Evolutionary conservation across 1,140 invertebrate genomes (phyloP).

Genomic region (Zaprionus capensis): DNA sequence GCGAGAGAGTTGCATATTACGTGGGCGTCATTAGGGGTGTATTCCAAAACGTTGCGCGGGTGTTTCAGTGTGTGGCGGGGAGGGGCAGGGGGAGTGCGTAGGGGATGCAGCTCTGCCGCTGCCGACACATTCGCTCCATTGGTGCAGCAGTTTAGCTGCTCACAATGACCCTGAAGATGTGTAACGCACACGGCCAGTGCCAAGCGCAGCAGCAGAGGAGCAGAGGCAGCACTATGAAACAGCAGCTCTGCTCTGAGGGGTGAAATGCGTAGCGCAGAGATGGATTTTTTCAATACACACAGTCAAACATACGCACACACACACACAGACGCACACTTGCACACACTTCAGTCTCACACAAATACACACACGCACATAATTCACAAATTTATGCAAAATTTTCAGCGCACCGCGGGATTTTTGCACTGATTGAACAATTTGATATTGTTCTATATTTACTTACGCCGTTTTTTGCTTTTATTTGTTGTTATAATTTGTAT

Average conservation of each 20-base stretch:
- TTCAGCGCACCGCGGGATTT: constrained; percentile 38
- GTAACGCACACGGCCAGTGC: constrained; percentile 38
- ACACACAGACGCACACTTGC: constrained; percentile 43
- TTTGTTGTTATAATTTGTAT: constrained; percentile 54
- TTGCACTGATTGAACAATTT: constrained; percentile 26
- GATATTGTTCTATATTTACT: constrained; percentile 41
- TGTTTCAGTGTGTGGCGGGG: background rate
- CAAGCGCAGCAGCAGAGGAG: constrained; percentile 35
- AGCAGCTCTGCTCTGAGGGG: constrained; percentile 61
- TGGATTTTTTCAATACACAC: constrained; percentile 78
- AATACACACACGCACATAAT: constrained; percentile 48
- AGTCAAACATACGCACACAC: constrained; percentile 44
- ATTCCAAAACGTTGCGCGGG: background rate
- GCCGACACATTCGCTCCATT: constrained; percentile 1
- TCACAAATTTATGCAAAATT: constrained; percentile 77
- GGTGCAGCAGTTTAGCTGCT: constrained; percentile 15
- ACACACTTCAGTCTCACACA: constrained; percentile 26
- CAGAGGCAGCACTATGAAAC: constrained; percentile 21
- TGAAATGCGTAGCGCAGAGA: constrained; percentile 80
- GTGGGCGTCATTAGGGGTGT: constrained; percentile 44
- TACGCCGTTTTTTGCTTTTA: constrained; percentile 76
- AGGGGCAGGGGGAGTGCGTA: background rate
- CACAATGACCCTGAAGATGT: constrained; percentile 64
- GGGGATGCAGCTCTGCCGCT: constrained; percentile 23
- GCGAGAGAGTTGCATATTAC: constrained; percentile 29